Evolutionary conservation across 2,888 invertebrate genomes (phyloP), one percentile per base, ranked within the genome.

Genomic region (Ichneumoninae sp.): DNA sequence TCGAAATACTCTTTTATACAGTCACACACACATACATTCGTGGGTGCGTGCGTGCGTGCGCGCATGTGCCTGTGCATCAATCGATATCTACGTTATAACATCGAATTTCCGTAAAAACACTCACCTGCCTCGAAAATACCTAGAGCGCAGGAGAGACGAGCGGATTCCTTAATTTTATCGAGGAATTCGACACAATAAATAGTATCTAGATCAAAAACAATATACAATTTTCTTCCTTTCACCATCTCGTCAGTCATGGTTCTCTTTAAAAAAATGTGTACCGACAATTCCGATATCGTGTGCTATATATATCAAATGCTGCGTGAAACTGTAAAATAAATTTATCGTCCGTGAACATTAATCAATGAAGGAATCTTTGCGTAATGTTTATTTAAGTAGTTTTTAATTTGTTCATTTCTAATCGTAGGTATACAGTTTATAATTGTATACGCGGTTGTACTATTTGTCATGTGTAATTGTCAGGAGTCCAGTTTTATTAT

Each of bases 381-480:
- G 73, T 85, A 71, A 85, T 81, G 66, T 87, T 86, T 85, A 83
- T 83, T 81, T 75, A 82, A 81, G 74, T 87, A 80, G 16, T 85
- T 81, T 87, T 84, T 80, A 81, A 87, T 87, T 86, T 66, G 83
- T 83, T 86, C 82, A 81, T 86, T 75, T 82, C 85, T 87, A 84
- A 81, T 84, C 63, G 73, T 78, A 84, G 83, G 85, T 85, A 85
- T 85, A 87, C 86, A 86, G 78, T 86, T 86, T 86, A 86, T 78
- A 87, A 83, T 87, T 87, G 86, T 86, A 85, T 85, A 85, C 86
- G 82, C 81, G 80, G 83, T 87, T 87, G 87, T 87, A 87, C 87
- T 87, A 87, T 87, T 85, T 85, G 85, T 83, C 87, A 86, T 83
- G 86, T 86, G 83, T 87, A 85, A 85, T 86, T 84, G 82, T 84